Conservation (phyloP, 2,888 invertebrate species). For the Aethes cnicana region DNA sequence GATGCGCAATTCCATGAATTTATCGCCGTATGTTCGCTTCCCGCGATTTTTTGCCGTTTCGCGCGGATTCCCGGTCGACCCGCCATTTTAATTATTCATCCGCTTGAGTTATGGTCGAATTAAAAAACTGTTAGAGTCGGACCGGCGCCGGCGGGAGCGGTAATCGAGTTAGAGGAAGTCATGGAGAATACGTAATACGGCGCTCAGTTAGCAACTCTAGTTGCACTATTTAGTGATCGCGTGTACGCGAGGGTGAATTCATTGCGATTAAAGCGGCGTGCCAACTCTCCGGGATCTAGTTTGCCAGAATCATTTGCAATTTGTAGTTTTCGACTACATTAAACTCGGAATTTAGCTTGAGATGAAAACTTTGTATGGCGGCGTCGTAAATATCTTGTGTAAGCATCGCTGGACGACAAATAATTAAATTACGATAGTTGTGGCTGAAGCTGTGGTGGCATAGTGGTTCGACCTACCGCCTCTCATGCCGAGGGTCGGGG, state of each 20-base stretch:
- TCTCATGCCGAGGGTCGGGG: too few relatives aligned
- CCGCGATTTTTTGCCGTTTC: constrained; percentile 68
- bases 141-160: constrained; percentile 72
- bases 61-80: constrained; percentile 68
- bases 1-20: constrained; percentile 75
- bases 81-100: constrained; percentile 82
- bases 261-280: constrained; percentile 51
- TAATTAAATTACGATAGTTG: background rate
- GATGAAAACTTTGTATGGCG: constrained; percentile 42
- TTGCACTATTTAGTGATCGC: constrained; percentile 24
- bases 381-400: constrained; percentile 41
- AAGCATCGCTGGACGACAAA: too few relatives aligned
- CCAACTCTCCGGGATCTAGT: constrained; percentile 54
- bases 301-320: constrained; percentile 68
- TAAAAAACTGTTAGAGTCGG: constrained; percentile 83
- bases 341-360: constrained; percentile 53
- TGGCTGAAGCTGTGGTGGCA: background rate
- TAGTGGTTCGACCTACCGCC: too few relatives aligned
- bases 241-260: constrained; percentile 43
- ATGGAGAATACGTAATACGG: constrained; percentile 74
- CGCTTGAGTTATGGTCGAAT: constrained; percentile 82
- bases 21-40: constrained; percentile 62
- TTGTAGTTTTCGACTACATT: constrained; percentile 69
- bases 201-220: constrained; percentile 2
- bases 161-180: constrained; percentile 78